These are phyloP conservation scores for Muscidifurax raptorellus DNA, from an alignment of 1,140 invertebrate genomes.

Conservation along the genomic window DNA sequence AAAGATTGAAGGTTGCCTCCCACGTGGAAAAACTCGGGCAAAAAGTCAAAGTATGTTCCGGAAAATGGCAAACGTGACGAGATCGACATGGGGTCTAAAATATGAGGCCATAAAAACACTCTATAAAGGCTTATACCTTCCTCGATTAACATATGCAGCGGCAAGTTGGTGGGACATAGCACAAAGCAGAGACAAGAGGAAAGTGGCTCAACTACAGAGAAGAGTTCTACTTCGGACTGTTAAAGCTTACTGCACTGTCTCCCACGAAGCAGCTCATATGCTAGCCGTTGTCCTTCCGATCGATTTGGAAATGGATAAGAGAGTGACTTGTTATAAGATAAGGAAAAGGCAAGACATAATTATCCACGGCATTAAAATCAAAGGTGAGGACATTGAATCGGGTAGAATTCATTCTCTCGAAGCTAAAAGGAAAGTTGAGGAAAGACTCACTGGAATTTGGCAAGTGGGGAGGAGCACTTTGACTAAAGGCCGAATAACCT, in stretches of 20 bases:
- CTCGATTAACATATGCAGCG: slow-evolving; percentile 59
- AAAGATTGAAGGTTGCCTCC: background rate
- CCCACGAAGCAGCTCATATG: slow-evolving; percentile 53
- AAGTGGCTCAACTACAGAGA: slow-evolving; percentile 53
- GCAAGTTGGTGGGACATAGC: slow-evolving; percentile 56
- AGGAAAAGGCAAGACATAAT: background rate
- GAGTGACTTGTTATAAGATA: slow-evolving; percentile 29
- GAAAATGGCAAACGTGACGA: slow-evolving; percentile 36
- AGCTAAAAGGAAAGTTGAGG: background rate
- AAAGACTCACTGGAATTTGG: background rate
- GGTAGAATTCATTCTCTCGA: background rate
- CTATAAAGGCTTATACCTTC: slow-evolving; percentile 58
- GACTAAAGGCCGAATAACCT: background rate
- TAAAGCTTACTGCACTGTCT: slow-evolving; percentile 56
- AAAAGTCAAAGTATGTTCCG: slow-evolving; percentile 11
- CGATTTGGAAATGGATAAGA: slow-evolving; percentile 23
- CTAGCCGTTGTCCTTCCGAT: slow-evolving; percentile 40
- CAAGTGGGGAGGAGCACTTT: background rate
- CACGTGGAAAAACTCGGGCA: slow-evolving; percentile 5
- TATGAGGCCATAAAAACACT: slow-evolving; percentile 47
- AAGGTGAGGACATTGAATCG: background rate
- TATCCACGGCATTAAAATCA: background rate
- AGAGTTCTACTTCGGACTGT: slow-evolving; percentile 54
- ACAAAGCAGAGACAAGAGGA: background rate
- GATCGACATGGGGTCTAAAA: no score